phyloP scores from a whole-genome alignment of 2,797 vertebrate genomes.

The Pteropus rufus region DNA sequence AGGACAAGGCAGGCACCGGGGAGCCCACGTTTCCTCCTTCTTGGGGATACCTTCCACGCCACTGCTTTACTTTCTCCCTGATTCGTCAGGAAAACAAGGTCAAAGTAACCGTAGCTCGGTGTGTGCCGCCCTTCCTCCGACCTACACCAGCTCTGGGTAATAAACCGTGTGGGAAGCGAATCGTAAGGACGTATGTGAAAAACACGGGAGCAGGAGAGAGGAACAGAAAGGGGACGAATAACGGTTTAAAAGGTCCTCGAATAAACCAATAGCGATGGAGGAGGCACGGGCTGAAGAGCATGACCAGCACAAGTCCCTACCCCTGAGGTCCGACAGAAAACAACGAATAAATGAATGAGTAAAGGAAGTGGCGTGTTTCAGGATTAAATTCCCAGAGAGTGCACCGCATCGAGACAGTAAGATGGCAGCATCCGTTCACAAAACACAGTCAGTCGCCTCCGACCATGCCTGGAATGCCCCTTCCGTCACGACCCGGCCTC shows the following conservation, averaged over 20 bases:
- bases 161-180: not conserved
- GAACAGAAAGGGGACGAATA: not conserved
- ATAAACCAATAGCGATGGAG: not conserved
- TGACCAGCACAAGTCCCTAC: not conserved
- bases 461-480: not conserved
- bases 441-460: not conserved
- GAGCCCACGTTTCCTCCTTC: not conserved
- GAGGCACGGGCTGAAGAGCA: not conserved
- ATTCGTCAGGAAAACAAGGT: not conserved
- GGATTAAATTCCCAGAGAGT: conserved; percentile 66
- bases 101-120: not conserved
- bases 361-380: conserved; percentile 46
- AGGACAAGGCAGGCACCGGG: not conserved
- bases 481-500: not conserved
- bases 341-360: not conserved
- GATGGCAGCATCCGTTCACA: conserved; percentile 54
- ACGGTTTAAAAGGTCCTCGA: not conserved
- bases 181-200: not conserved
- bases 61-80: not conserved
- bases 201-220: not conserved
- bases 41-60: not conserved
- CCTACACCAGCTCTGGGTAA: not conserved
- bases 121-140: not conserved
- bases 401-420: conserved; percentile 30
- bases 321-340: not conserved